Evolutionary conservation across 2,797 vertebrate genomes (phyloP).

Genomic region (Anguilla marmorata): DNA sequence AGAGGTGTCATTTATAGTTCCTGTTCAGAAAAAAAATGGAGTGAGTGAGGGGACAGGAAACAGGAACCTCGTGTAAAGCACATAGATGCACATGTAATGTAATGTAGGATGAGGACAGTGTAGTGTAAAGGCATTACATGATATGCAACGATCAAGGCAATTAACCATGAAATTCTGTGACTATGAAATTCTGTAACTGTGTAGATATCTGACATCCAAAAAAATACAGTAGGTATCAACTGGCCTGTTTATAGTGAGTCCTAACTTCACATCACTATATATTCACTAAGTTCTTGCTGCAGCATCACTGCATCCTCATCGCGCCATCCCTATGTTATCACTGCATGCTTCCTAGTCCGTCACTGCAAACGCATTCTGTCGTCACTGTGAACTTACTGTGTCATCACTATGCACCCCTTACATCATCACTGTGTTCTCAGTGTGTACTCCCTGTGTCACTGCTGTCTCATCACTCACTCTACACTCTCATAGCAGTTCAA

Average conservation of each 20-base stretch:
- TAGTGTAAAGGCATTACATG: too few relatives aligned
- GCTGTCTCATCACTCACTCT: not conserved
- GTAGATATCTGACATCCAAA: too few relatives aligned
- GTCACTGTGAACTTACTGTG: not conserved
- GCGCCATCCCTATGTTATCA: not conserved
- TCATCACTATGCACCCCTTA: not conserved
- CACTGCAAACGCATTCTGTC: not conserved
- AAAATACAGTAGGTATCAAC: too few relatives aligned
- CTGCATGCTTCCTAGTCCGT: not conserved
- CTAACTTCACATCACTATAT: not conserved
- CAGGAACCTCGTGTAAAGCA: too few relatives aligned
- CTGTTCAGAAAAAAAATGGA: not conserved
- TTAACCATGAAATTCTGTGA: too few relatives aligned
- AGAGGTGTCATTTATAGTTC: not conserved
- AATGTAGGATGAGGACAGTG: too few relatives aligned
- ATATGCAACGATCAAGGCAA: too few relatives aligned
- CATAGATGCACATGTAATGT: too few relatives aligned
- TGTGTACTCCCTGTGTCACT: not conserved
- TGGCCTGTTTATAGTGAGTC: not conserved
- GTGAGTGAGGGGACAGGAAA: too few relatives aligned
- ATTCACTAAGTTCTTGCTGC: not conserved
- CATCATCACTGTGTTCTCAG: not conserved
- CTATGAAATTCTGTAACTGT: too few relatives aligned
- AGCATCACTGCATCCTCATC: not conserved
- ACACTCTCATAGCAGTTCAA: not conserved